Percentiles rank a stretch among this genome's conserved stretches.
phyloP scores from a whole-genome alignment of 2,113 vertebrate species.

The Pedionomus torquatus region DNA sequence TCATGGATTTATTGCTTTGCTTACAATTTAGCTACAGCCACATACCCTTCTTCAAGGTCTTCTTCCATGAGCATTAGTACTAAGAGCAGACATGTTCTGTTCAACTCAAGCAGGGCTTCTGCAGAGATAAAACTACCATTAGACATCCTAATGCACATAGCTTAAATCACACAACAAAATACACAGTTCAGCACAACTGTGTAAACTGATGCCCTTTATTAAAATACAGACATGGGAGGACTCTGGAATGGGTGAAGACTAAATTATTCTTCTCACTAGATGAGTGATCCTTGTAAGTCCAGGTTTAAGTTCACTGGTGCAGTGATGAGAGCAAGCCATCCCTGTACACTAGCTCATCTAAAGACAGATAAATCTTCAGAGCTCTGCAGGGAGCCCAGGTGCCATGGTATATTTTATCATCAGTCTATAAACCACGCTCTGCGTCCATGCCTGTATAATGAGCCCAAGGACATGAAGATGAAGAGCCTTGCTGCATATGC shows the following conservation, averaged over 20 bases:
- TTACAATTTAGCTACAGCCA: background rate
- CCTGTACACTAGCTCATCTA: conserved; percentile 51
- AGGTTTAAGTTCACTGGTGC: conserved; percentile 44
- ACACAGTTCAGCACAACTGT: conserved; percentile 39
- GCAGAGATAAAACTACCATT: background rate
- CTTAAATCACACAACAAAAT: conserved; percentile 48
- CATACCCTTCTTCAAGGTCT: conserved; percentile 24
- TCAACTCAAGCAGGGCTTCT: background rate
- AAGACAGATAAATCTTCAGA: conserved; percentile 71
- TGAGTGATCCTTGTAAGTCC: conserved; percentile 66
- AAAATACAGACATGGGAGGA: conserved; percentile 18
- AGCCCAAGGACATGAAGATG: conserved; percentile 62
- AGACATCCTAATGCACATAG: background rate
- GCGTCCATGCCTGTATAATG: conserved; percentile 69
- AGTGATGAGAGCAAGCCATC: background rate
- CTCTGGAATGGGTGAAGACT: conserved; percentile 4
- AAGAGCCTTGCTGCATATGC: conserved; percentile 54
- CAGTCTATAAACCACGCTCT: conserved; percentile 67
- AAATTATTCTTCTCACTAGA: conserved; percentile 53
- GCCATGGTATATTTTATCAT: conserved; percentile 71
- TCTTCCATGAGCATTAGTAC: background rate
- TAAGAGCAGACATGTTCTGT: background rate
- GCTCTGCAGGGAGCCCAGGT: conserved; percentile 65
- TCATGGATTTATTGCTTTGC: background rate
- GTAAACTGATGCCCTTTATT: conserved; percentile 63